Evolutionary conservation across 2,797 vertebrate species (phyloP), one percentile per base, ranked within the genome.

Genomic region (Brachymystax lenok): DNA sequence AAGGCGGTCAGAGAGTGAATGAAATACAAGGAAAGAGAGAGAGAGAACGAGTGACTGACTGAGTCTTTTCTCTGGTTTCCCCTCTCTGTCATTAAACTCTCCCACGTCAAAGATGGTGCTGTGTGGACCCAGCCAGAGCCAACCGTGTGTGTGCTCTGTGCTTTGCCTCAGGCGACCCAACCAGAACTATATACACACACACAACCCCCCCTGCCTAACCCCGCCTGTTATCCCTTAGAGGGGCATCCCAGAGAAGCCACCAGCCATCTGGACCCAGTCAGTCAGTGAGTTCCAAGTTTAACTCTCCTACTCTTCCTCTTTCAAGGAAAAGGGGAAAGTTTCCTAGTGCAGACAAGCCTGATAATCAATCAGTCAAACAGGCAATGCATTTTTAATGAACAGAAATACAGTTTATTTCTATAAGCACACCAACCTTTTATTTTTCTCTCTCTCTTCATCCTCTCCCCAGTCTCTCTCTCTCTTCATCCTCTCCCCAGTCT

Each of bases 31-130:
- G 80, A 79, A n/a, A 52, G 76, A 74, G 76, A n/a, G 69, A 79
- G 75, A 71, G 72, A 50, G 75, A 80, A 74, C 3, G 77, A 82
- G 70, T 80, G 87, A 4, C 16, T 4, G n/a, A 52, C 16, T 4
- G n/a, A 52, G 79, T 85, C 83, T 87, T 90, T 88, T 92, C 88
- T 91, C 17, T 24, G 64, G 28, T 24, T 86, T 84, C 86, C 90
- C 92, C 92, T 94, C 90, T 93, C 92, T 94, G 91, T 95, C 93
- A 95, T 94, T 94, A 94, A 93, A 91, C 91, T 92, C 90, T 93
- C 89, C 87, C 88, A 93, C 91, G 92, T 93, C 92, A 93, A 93
- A 92, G 90, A 86, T 88, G 87, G 85, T 88, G 83, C 86, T 85
- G 51, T 69, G 50, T 40, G 67, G 24, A 54, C 72, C 71, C 72